phyloP scores from a whole-genome alignment of 2,113 vertebrate species.

The Elephantulus edwardii region DNA sequence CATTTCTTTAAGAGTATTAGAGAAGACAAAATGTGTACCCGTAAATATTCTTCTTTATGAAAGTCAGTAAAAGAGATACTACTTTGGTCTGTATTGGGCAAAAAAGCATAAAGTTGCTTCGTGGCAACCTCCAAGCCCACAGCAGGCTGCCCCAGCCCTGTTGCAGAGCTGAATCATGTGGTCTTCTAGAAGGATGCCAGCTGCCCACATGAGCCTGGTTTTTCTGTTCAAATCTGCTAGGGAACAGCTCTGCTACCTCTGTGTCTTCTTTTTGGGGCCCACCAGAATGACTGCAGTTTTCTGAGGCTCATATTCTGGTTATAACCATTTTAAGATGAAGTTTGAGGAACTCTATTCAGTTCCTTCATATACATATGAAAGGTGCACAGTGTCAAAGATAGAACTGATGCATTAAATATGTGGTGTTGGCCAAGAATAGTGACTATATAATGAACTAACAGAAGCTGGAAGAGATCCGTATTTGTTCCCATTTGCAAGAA shows the following conservation, averaged over 20 bases:
- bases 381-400: background rate
- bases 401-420: background rate
- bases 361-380: background rate
- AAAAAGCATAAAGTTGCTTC: background rate
- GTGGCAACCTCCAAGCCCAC: background rate
- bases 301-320: background rate
- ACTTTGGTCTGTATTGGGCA: background rate
- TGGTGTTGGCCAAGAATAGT: background rate
- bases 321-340: background rate
- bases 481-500: too few species aligned
- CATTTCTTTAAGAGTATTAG: conserved; percentile 15
- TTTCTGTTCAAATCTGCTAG: background rate
- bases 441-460: background rate
- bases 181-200: background rate
- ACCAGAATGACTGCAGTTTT: background rate
- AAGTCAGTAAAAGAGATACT: conserved; percentile 21
- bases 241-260: background rate
- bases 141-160: background rate
- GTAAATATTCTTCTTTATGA: background rate
- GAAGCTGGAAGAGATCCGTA: background rate
- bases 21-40: conserved; percentile 20
- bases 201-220: too few species aligned
- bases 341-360: background rate
- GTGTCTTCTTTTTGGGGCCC: background rate
- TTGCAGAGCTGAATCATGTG: too few species aligned